Base-by-base conservation (phyloP, 2,888 invertebrate species). In the Byasa hedistus region DNA sequence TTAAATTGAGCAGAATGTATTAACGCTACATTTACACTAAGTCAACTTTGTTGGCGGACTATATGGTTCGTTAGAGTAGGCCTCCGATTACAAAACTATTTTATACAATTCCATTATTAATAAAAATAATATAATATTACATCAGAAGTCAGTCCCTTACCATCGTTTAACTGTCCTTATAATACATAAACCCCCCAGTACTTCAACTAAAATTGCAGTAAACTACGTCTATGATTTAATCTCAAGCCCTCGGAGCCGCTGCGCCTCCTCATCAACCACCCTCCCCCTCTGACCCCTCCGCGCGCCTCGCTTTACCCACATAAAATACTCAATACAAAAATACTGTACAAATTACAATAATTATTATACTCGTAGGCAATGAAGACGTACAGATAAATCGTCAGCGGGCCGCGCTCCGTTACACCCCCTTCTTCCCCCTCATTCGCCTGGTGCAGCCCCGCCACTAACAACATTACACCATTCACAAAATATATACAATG, bases 271-370 rank as follows among this genome's bases (percentile, higher is more conserved):
- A 61, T 10, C 10, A 10, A 10, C 5, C 48, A 17, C 48, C 48
- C 10, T 15, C 19, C 48, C n/a, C 15, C 48, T 4, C 48, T 48
- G 17, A 12, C 17, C 48, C 19, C 56, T 32, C n/a, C n/a, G n/a
- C 17, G 48, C 19, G 32, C 51, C 64, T 77, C 78, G 73, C 79
- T 48, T 10, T 78, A 78, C 79, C 80, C 79, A 79, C 80, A 83
- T 87, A 87, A 89, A 89, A 90, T 90, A 91, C 88, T 89, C 85
- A 77, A 88, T 90, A 89, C 84, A 90, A 90, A 90, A 91, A 91
- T 91, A 91, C 91, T 90, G 90, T 91, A 91, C 91, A 91, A 65
- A 89, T 86, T 89, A 88, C 77, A 84, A 86, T 86, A 85, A 85
- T 85, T 85, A 86, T 86, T 86, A 87, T 87, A 32, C 32, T 81